Conservation (phyloP, 2,113 vertebrate genomes). For the Donacobius atricapilla region DNA sequence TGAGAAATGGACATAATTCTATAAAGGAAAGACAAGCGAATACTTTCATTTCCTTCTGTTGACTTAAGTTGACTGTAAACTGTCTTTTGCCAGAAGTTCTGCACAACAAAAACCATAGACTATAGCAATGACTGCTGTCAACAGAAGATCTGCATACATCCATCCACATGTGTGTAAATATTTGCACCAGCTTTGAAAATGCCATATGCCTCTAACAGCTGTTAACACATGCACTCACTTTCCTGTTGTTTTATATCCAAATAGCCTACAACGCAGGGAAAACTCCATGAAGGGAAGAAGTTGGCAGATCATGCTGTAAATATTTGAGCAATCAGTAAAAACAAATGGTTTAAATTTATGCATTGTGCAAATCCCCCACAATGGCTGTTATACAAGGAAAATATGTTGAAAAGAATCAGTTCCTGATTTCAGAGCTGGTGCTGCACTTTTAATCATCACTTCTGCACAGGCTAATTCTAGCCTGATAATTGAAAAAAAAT, state of each 20-base stretch:
- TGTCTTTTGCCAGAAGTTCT: background rate
- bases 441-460: background rate
- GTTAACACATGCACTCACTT: background rate
- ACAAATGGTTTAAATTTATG: background rate
- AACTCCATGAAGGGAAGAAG: background rate
- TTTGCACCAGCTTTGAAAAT: constrained; percentile 26
- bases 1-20: background rate
- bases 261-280: background rate
- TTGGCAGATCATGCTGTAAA: constrained; percentile 2
- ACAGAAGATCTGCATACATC: background rate
- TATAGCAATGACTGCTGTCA: background rate
- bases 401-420: background rate
- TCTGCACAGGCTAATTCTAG: background rate
- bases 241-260: background rate
- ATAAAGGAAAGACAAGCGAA: background rate
- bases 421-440: background rate
- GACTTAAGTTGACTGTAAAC: background rate
- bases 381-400: background rate
- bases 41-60: background rate
- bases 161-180: constrained; percentile 17
- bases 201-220: background rate
- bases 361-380: background rate
- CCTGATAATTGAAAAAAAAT: constrained; percentile 30
- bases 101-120: background rate
- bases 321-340: constrained; percentile 4